Evolutionary conservation across 2,888 invertebrate species (phyloP), one percentile per base, ranked within the genome.

Genomic region (Ectobius pallidus): DNA sequence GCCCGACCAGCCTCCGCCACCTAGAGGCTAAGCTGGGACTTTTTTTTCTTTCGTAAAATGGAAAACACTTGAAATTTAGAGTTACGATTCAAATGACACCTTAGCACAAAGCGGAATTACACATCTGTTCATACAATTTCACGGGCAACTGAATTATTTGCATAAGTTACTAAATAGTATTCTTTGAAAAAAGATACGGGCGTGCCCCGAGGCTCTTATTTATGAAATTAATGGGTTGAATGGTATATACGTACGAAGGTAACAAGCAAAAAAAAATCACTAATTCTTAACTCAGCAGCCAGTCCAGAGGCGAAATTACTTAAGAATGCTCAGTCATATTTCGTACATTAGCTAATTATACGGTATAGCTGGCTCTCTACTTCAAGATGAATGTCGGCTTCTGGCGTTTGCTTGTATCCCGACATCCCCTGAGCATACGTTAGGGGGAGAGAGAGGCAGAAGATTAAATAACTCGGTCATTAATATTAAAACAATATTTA

Each of bases 71-170:
- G n/a, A n/a, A n/a, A n/a, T 18, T 49, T 39, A 39, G 7, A 14
- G 39, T 39, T 52, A 1, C 9, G 25, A 52, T 25, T 52, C 25
- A 52, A 52, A 22, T 22, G 52, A 52, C 52, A 52, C 52, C 52
- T 52, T 52, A 9, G 25, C 20, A 22, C 22, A 11, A 11, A 25
- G 25, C 52, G 25, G 52, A 52, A 52, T 52, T 52, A 52, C 11
- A 52, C 52, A 52, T n/a, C 22, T 52, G 20, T 25, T 16, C 1
- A 14, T 25, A 3, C 52, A 25, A 52, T 52, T 52, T 52, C 16
- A 52, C 52, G 52, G 52, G 52, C 9, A 52, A 25, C 25, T 11
- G 7, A 52, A 52, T 52, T 52, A 52, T 52, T 52, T 52, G 52
- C 52, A 52, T 52, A 25, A 22, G 52, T 52, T 52, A 52, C 25